phyloP scores from a whole-genome alignment of 2,888 invertebrate genomes.

The Mythimna impura region DNA sequence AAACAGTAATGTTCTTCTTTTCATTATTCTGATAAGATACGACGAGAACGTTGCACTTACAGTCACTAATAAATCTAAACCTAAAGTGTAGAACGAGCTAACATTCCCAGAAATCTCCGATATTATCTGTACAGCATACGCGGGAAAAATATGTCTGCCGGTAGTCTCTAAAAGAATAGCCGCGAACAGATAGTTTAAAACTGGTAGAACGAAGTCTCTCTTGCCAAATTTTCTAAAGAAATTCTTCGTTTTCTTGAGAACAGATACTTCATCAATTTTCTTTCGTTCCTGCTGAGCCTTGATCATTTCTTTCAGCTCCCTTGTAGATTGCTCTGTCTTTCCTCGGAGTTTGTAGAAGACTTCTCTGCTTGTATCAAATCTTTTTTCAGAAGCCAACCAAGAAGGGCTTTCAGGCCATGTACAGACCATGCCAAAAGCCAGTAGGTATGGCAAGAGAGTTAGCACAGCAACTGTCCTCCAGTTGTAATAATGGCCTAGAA shows the following conservation, averaged over 20 bases:
- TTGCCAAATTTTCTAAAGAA: constrained; percentile 49
- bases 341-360: constrained; percentile 89
- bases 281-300: constrained; percentile 65
- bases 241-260: neutral
- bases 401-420: constrained; percentile 91
- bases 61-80: constrained; percentile 67
- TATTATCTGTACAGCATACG: constrained; percentile 71
- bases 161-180: constrained; percentile 65
- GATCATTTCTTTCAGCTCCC: constrained; percentile 69
- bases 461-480: constrained; percentile 72
- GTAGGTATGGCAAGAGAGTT: constrained; percentile 60
- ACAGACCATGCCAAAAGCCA: constrained; percentile 72
- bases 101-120: constrained; percentile 59
- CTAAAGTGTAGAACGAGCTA: constrained; percentile 65
- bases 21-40: constrained; percentile 58
- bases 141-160: constrained; percentile 70
- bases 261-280: constrained; percentile 1
- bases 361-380: constrained; percentile 83
- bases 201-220: constrained; percentile 61
- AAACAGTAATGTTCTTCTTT: constrained; percentile 69
- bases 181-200: constrained; percentile 60
- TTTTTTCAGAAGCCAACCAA: constrained; percentile 88
- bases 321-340: constrained; percentile 59
- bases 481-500: constrained; percentile 65
- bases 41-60: constrained; percentile 61